Conservation (phyloP, 2,888 invertebrate species). For the Aleiodes testaceus region DNA sequence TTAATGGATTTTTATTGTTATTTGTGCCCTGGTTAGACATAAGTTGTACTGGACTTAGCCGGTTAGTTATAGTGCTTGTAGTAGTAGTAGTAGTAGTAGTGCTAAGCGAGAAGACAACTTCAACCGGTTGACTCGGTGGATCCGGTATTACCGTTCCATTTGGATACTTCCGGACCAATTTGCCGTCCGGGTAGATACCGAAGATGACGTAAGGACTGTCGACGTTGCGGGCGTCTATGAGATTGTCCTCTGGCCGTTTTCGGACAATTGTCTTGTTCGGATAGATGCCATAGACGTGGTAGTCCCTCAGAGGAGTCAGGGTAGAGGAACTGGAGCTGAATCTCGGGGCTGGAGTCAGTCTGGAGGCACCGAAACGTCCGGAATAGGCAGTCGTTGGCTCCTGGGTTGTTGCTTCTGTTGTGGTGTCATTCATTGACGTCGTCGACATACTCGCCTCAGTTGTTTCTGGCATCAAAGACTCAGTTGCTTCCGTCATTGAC, state of each 20-base stretch:
- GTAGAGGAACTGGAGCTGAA: conserved; percentile 65
- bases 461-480: conserved; percentile 2
- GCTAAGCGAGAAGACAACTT: conserved; percentile 70
- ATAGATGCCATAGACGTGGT: conserved; percentile 83
- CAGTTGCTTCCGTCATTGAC: not conserved
- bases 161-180: conserved; percentile 85
- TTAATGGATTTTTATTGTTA: conserved; percentile 62
- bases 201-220: conserved; percentile 83
- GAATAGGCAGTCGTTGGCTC: conserved; percentile 54
- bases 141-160: conserved; percentile 87
- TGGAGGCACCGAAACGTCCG: conserved; percentile 63
- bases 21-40: conserved; percentile 55
- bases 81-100: conserved; percentile 64
- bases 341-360: conserved; percentile 64
- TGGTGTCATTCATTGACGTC: conserved; percentile 56
- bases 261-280: conserved; percentile 87
- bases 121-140: conserved; percentile 70
- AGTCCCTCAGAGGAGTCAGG: conserved; percentile 78
- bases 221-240: conserved; percentile 80
- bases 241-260: conserved; percentile 81
- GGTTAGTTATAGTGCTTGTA: conserved; percentile 64
- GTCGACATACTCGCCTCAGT: conserved; percentile 47
- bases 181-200: conserved; percentile 85
- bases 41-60: conserved; percentile 53
- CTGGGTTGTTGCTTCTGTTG: conserved; percentile 63